Conservation (phyloP, 2,888 invertebrate genomes). For the Nemurella pictetii region DNA sequence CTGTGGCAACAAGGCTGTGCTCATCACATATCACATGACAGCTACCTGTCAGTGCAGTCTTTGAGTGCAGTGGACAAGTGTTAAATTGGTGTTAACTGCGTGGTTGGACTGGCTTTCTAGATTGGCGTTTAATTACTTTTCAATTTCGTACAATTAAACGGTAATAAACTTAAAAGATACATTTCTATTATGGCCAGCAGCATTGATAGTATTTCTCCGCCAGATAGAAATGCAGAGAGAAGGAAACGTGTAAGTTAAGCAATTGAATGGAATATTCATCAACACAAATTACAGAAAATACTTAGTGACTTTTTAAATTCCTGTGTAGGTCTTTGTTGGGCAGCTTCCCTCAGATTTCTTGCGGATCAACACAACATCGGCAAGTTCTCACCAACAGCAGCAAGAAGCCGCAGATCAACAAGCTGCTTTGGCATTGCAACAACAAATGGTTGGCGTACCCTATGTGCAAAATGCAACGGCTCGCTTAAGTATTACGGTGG, state of each 20-base stretch:
- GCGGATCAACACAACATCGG: conserved; percentile 55
- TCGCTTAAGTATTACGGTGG: conserved; percentile 81
- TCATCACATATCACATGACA: background rate
- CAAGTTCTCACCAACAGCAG: conserved; percentile 62
- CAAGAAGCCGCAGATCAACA: conserved; percentile 78
- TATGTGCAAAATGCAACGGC: conserved; percentile 62
- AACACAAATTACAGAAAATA: background rate
- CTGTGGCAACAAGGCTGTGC: background rate
- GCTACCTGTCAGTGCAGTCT: too few species aligned
- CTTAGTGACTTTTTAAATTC: background rate
- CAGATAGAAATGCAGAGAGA: conserved; percentile 42
- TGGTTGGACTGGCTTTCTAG: background rate
- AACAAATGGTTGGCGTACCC: conserved; percentile 60
- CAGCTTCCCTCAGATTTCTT: conserved; percentile 80
- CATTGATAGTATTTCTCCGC: conserved; percentile 35
- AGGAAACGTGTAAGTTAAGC: conserved; percentile 40
- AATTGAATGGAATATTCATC: background rate
- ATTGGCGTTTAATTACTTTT: too few species aligned
- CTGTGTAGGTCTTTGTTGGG: conserved; percentile 71
- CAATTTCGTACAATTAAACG: too few species aligned
- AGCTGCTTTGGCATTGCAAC: conserved; percentile 72
- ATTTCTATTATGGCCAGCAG: background rate
- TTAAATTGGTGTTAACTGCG: background rate
- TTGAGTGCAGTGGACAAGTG: too few species aligned
- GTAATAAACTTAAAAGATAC: background rate